Conservation (phyloP, 2,888 invertebrate species). For the Dusona sp. region DNA sequence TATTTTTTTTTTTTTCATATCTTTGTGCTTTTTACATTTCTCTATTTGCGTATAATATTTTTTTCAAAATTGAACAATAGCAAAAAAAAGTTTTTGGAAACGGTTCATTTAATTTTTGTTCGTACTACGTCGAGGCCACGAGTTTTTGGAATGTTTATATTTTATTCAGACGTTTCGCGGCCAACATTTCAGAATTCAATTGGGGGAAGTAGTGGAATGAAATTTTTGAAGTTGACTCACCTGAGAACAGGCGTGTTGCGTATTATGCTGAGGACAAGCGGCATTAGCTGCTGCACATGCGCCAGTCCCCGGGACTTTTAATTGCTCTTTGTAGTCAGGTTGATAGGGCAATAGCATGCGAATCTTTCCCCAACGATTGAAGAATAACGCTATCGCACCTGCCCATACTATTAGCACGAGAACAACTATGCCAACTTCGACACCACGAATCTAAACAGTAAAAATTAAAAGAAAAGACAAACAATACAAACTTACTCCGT, state of each 20-base stretch:
- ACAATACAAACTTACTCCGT: not conserved
- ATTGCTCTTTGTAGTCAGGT: constrained; percentile 95
- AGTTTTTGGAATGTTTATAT: not conserved
- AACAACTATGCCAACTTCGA: constrained; percentile 95
- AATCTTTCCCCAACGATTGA: constrained; percentile 98
- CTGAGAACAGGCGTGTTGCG: constrained; percentile 87
- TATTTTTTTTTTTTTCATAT: not conserved
- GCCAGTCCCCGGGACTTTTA: constrained; percentile 92
- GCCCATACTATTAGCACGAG: constrained; percentile 95
- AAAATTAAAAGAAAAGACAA: constrained; percentile 2
- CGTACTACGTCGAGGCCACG: not conserved
- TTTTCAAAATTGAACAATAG: not conserved
- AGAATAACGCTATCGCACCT: constrained; percentile 95
- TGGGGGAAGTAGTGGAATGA: not conserved
- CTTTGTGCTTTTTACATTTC: not conserved
- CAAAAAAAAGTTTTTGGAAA: not conserved
- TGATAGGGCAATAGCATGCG: constrained; percentile 96
- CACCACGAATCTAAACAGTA: constrained; percentile 91
- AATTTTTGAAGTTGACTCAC: constrained; percentile 81
- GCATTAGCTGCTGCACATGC: constrained; percentile 88
- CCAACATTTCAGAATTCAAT: not conserved
- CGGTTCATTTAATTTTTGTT: not conserved
- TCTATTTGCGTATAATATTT: not conserved
- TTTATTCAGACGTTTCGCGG: not conserved
- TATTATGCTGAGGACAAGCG: constrained; percentile 87